Base-by-base conservation (phyloP, 2,888 invertebrate genomes). In the Drosophila heteroneura region DNA sequence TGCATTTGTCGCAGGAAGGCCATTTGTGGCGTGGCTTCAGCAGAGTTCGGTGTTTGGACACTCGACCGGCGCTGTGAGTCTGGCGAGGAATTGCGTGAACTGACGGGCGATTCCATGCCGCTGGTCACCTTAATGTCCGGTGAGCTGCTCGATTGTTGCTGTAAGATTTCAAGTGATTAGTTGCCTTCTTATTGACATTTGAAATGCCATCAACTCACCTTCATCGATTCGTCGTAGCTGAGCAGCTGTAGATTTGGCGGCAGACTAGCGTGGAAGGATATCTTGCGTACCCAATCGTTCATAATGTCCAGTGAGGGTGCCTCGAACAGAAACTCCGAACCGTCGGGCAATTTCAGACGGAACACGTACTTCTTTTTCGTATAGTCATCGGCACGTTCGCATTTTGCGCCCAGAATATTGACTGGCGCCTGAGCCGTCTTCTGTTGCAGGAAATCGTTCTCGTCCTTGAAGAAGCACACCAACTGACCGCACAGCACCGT, bases 401-500 rank as follows among this genome's bases (percentile, higher is more conserved):
- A 99, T 51, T 95, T 95, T 0, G 98, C 98, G 69, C 96, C 95
- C 49, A 96, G 94, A 44, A 96, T 96, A 80, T 96, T 97, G 33
- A 98, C 96, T 0, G 98, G 97, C 0, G 98, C 97, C 4, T 97
- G 96, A 0, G 97, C 97, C 0, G 98, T 98, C 94, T 97, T 97
- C 89, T 97, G 97, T 81, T 96, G 96, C 74, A 96, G 95, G 94
- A 98, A 99, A 94, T 98, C 98, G 83, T 96, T 96, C 91, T 97
- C 97, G 92, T 99, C 98, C 92, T 98, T 97, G 95, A 99, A 99
- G 96, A 99, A 99, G 94, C 99, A 99, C 62, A 99, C 94, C 85
- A 99, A 94, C 93, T 99, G 99, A 0, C 99, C 99, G 92, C 99
- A 99, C 32, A 99, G 95, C 65, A 99, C 99, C 0, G 98, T 97